A percentile compares a stretch with the other conserved stretches of the same genome.
Evolutionary conservation across 2,888 invertebrate genomes (phyloP).

Genomic region (Ceriagrion tenellum): DNA sequence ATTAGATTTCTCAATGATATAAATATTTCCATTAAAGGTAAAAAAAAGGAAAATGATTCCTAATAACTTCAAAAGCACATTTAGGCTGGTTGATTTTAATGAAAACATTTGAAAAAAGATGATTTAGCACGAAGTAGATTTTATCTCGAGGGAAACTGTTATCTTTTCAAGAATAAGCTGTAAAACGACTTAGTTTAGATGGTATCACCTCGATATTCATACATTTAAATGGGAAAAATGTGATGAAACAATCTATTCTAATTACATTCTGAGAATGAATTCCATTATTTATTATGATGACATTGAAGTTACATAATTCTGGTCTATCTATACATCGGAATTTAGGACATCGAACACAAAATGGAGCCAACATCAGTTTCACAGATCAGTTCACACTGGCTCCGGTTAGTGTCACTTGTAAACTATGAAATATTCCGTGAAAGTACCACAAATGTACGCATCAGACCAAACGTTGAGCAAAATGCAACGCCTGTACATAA

Average conservation of each 20-base stretch:
- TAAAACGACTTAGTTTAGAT: too few relatives aligned
- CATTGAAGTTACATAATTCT: conserved; percentile 57
- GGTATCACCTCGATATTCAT: too few relatives aligned
- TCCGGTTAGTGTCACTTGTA: conserved; percentile 46
- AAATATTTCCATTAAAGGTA: too few relatives aligned
- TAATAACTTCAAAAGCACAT: too few relatives aligned
- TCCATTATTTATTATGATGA: conserved; percentile 61
- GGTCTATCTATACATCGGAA: conserved; percentile 62
- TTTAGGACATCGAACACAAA: conserved; percentile 50
- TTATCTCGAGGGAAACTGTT: too few relatives aligned
- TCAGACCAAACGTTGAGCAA: conserved; percentile 59
- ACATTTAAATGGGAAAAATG: too few relatives aligned
- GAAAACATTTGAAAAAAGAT: too few relatives aligned
- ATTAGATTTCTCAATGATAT: too few relatives aligned
- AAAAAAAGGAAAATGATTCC: too few relatives aligned
- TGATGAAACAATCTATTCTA: neutral
- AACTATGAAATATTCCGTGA: conserved; percentile 52
- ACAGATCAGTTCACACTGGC: neutral
- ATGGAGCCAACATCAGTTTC: conserved; percentile 10
- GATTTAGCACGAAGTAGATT: too few relatives aligned
- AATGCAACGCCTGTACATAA: conserved; percentile 62
- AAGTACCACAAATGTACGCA: conserved; percentile 50
- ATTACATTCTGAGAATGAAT: conserved; percentile 38
- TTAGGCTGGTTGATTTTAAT: too few relatives aligned
- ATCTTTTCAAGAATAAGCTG: too few relatives aligned